These are phyloP conservation scores for Pterophyllum scalare DNA, from an alignment of 2,113 vertebrate species.

Conservation along the genomic window DNA sequence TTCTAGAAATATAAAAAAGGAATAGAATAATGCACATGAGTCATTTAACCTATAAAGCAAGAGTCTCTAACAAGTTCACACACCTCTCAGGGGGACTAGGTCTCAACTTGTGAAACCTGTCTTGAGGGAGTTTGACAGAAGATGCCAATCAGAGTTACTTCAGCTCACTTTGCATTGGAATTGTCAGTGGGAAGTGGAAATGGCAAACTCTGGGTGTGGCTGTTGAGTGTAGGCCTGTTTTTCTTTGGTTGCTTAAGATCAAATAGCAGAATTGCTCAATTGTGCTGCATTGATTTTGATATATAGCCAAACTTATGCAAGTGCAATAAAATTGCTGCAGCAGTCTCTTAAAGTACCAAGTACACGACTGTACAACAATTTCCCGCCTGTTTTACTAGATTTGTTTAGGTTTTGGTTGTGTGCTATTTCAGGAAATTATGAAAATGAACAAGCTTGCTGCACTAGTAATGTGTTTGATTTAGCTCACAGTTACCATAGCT, in stretches of 20 bases:
- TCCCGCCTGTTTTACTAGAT: background rate
- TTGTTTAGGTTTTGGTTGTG: background rate
- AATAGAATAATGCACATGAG: background rate
- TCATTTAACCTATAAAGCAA: background rate
- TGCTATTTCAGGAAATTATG: background rate
- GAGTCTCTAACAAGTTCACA: background rate
- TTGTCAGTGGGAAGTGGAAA: background rate
- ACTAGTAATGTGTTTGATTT: background rate
- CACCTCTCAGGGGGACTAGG: background rate
- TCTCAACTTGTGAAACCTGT: background rate
- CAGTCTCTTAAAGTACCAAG: background rate
- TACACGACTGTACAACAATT: background rate
- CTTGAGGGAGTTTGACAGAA: background rate
- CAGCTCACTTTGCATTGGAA: background rate
- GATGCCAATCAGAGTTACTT: no score
- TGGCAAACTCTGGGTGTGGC: background rate
- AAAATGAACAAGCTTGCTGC: background rate
- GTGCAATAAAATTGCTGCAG: background rate
- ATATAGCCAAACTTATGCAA: background rate
- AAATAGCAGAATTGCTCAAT: background rate
- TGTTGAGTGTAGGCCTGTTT: background rate
- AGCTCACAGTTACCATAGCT: background rate
- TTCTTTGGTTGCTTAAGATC: background rate
- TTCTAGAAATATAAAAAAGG: constrained; percentile 10
- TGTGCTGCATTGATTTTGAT: background rate